Evolutionary conservation across 2,797 vertebrate species (phyloP).

Genomic region (Sandelia bainsii): DNA sequence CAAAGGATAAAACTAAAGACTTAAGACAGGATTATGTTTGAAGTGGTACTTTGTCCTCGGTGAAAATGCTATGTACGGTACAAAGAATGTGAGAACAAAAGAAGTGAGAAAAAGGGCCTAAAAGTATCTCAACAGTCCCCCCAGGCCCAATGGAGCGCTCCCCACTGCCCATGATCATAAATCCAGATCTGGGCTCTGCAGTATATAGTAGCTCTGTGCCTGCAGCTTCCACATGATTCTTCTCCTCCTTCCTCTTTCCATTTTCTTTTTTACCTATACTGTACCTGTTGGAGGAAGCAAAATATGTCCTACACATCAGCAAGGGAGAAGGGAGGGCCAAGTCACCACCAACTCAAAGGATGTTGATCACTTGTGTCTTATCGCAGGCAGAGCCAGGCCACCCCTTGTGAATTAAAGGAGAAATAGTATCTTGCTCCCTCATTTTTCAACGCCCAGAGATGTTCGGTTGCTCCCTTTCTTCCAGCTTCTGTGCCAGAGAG

Average conservation of each 20-base stretch:
- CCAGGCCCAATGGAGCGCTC: conserved; percentile 51
- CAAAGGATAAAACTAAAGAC: conserved; percentile 38
- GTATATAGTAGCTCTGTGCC: conserved; percentile 51
- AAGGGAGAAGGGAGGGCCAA: conserved; percentile 49
- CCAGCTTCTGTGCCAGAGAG: conserved; percentile 82
- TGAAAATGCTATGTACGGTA: conserved; percentile 47
- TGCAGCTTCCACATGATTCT: conserved; percentile 49
- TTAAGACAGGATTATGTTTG: conserved; percentile 43
- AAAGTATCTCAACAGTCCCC: conserved; percentile 56
- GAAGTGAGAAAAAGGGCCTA: conserved; percentile 56
- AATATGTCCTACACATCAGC: conserved; percentile 69
- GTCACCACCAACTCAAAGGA: conserved; percentile 78
- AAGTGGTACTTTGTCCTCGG: conserved; percentile 55
- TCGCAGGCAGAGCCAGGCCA: conserved; percentile 82
- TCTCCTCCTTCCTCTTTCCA: conserved; percentile 36
- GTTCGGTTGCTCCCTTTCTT: conserved; percentile 80
- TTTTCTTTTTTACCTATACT: conserved; percentile 47
- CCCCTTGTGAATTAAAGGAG: conserved; percentile 87
- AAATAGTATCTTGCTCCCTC: conserved; percentile 84
- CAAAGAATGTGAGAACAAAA: conserved; percentile 59
- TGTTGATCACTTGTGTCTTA: conserved; percentile 88
- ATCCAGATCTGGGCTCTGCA: conserved; percentile 69
- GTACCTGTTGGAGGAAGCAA: conserved; percentile 67
- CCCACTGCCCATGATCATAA: conserved; percentile 70
- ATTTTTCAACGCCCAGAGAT: conserved; percentile 85